Conservation (phyloP, 2,797 vertebrate species). For the Coendou prehensilis region DNA sequence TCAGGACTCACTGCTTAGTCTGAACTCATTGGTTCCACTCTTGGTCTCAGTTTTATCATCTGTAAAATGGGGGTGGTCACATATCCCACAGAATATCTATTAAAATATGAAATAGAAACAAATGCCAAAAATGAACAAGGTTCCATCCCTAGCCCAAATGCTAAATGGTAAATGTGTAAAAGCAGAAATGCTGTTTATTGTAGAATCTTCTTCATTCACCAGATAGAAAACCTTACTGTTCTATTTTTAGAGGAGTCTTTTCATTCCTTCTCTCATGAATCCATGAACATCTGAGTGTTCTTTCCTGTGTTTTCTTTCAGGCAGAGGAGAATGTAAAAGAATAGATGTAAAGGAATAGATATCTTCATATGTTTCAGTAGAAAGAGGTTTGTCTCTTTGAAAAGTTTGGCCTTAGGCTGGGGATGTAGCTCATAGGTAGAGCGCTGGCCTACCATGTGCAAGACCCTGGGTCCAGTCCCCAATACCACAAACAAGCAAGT, state of each 20-base stretch:
- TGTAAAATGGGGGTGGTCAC: neutral
- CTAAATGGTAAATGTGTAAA: neutral
- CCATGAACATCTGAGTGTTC: neutral
- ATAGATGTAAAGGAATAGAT: neutral
- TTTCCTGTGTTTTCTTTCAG: constrained; percentile 12
- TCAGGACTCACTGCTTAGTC: neutral
- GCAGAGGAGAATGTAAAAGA: neutral
- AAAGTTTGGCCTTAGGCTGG: neutral
- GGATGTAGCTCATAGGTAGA: neutral
- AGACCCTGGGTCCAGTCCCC: neutral
- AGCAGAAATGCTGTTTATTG: neutral
- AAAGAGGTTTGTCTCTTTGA: constrained; percentile 1
- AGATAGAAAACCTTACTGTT: neutral
- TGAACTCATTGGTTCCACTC: neutral
- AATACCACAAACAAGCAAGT: neutral
- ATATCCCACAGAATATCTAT: constrained; percentile 16
- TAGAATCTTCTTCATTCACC: constrained; percentile 8
- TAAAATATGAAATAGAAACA: constrained; percentile 50
- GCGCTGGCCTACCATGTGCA: neutral
- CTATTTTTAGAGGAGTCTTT: constrained; percentile 20
- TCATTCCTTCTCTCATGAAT: neutral
- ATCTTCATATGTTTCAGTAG: neutral
- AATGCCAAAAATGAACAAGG: neutral
- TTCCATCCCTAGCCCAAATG: neutral
- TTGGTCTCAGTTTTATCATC: constrained; percentile 52